A percentile compares a stretch with the other conserved stretches of the same genome.
Evolutionary conservation across 2,888 invertebrate genomes (phyloP).

Genomic region (Phyllotreta cruciferae): DNA sequence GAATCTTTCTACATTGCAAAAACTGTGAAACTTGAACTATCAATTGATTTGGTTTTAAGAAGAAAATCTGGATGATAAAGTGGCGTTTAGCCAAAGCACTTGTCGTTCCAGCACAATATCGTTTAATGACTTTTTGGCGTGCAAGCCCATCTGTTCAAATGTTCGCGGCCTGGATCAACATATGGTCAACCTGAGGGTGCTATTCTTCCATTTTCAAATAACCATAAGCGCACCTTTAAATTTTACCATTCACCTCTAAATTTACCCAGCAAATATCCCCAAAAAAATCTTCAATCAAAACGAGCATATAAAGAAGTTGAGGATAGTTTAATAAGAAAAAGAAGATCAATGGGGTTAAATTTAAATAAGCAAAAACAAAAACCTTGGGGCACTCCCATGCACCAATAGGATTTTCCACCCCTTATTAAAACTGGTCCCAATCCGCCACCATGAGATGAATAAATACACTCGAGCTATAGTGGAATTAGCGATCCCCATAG

Average conservation of each 20-base stretch:
- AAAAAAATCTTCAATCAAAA: no score
- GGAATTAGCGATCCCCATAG: conserved; percentile 58
- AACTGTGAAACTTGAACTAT: no score
- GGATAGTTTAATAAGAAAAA: no score
- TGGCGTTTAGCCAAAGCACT: conserved; percentile 55
- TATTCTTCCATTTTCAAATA: conserved; percentile 30
- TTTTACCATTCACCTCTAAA: neutral
- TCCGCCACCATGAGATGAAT: conserved; percentile 57
- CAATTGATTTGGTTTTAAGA: conserved; percentile 10
- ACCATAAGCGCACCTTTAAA: conserved; percentile 28
- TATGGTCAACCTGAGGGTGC: conserved; percentile 52
- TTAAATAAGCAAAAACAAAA: neutral
- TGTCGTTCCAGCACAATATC: conserved; percentile 58
- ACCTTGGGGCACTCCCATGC: conserved; percentile 38
- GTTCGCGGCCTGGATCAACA: conserved; percentile 59
- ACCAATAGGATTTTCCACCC: conserved; percentile 45
- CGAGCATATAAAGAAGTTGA: no score
- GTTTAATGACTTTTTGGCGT: conserved; percentile 62
- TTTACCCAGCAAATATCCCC: no score
- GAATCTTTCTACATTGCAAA: no score
- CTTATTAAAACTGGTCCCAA: conserved; percentile 56
- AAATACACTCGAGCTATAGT: conserved; percentile 55
- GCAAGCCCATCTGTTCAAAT: conserved; percentile 61
- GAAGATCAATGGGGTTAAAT: no score
- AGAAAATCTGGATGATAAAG: conserved; percentile 41